Evolutionary conservation across 1,140 invertebrate species (phyloP), one percentile per base, ranked within the genome.

Genomic region (Drosophila nigrodunni): DNA sequence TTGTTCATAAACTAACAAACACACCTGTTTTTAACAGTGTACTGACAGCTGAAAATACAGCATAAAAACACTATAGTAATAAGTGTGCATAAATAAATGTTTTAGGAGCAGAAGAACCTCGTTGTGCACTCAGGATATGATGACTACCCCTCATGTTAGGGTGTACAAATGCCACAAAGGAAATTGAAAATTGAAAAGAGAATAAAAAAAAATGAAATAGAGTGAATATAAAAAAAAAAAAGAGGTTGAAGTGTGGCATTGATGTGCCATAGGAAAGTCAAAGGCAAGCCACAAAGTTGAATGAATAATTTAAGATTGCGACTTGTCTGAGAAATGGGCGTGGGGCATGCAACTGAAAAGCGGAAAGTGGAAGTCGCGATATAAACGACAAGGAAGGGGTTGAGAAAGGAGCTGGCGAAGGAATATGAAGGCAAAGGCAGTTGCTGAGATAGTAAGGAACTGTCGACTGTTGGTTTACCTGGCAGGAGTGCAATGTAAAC

Each of bases 251-350:
- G 34, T 43, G 25, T 72, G 66, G 47, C 76, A 66, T 49, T 65
- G 66, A 74, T 59, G 62, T 57, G 44, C 25, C 55, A 41, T 59
- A 46, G 50, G 18, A 15, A 61, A 64, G 35, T 30, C 39, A 50
- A 15, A 54, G 62, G 11, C 30, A 43, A 44, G 44, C 37, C 41
- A 57, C 39, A 66, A 66, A 65, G 18, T 46, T 61, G 47, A 39
- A 68, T 74, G 61, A 61, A 60, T 74, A 67, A 73, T 73, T 67
- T 59, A 67, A 54, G 77, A 85, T 77, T 80, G 41, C 59, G 49
- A 68, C 55, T 44, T 60, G 55, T 18, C 11, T 10, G 35, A 18
- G 15, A 59, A 75, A 58, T 30, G 25, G 70, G 67, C 66, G 54
- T 66, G 76, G 72, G 37, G 65, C 75, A 37, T 46, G 68, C 39